These are phyloP conservation scores for Hemibagrus guttatus DNA, from an alignment of 2,797 vertebrate genomes.

Conservation along the genomic window DNA sequence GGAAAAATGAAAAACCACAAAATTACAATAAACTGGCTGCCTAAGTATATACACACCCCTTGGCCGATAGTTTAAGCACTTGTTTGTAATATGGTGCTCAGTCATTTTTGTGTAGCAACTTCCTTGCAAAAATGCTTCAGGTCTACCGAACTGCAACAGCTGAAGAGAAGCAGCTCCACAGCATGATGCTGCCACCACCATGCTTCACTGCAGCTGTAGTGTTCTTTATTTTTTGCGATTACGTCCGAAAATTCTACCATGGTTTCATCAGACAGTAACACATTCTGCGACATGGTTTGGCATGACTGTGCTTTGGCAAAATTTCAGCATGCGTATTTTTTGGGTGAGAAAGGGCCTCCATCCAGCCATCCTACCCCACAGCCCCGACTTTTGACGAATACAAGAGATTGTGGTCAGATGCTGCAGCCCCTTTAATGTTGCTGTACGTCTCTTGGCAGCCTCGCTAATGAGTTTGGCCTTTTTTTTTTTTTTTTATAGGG, in stretches of 20 bases:
- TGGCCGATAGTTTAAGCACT: background rate
- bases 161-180: too few relatives aligned
- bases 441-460: background rate
- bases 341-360: background rate
- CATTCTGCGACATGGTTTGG: background rate
- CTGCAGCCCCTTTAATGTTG: background rate
- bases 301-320: background rate
- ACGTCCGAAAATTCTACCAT: background rate
- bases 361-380: background rate
- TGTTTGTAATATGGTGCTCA: background rate
- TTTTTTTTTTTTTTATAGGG: background rate
- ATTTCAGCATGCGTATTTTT: background rate
- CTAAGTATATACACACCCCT: background rate
- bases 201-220: background rate
- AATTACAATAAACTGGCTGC: background rate
- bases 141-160: background rate
- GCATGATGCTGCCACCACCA: background rate
- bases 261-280: background rate
- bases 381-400: background rate
- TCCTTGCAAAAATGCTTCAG: background rate
- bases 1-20: background rate
- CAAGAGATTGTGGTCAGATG: background rate
- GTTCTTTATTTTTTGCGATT: background rate
- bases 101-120: background rate
- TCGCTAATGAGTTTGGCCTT: background rate